Evolutionary conservation across 2,888 invertebrate species (phyloP), one percentile per base, ranked within the genome.

Genomic region (Cheilosia grossa): DNA sequence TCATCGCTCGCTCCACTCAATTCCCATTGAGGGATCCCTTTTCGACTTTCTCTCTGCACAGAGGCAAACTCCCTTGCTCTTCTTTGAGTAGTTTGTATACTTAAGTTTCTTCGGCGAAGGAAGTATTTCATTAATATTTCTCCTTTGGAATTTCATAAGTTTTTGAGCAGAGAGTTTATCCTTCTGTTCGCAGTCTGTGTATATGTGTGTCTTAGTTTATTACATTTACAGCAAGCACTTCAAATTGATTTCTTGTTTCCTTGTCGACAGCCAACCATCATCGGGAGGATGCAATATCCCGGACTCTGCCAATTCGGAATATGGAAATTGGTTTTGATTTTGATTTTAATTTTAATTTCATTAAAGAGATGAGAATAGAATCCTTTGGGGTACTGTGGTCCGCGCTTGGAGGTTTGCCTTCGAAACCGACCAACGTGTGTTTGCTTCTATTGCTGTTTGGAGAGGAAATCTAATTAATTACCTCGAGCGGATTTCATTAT

Each of bases 111-210:
- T 47, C 27, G 58, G 33, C 19, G 40, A 72, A 13, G 27, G 30
- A 72, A 61, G 33, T 78, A 70, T 70, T 78, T 78, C 54, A 78
- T 78, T 61, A 78, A 78, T 70, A 78, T 61, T 69, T 69, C 77
- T 61, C 17, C 69, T 53, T 54, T 61, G 77, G 69, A 78, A 70
- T 70, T 70, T 70, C 70, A 78, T 70, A 78, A 47, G 37, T 61
- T 77, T 61, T 53, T 24, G 1, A 17, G 7, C 24, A 15, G 7
- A 40, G 42, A 63, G 44, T 73, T 73, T 63, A 30, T 27, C 21
- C 19, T 17, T n/a, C 19, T 24, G 9, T 73, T n/a, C 6, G 1
- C 7, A 6, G 27, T 27, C n/a, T 30, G 27, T 10, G 9, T 59
- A 4, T 74, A 33, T 27, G 37, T 59, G 19, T 66, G 47, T 47